Evolutionary conservation across 2,888 invertebrate genomes (phyloP), one percentile per base, ranked within the genome.

Genomic region (Apoda limacodes): DNA sequence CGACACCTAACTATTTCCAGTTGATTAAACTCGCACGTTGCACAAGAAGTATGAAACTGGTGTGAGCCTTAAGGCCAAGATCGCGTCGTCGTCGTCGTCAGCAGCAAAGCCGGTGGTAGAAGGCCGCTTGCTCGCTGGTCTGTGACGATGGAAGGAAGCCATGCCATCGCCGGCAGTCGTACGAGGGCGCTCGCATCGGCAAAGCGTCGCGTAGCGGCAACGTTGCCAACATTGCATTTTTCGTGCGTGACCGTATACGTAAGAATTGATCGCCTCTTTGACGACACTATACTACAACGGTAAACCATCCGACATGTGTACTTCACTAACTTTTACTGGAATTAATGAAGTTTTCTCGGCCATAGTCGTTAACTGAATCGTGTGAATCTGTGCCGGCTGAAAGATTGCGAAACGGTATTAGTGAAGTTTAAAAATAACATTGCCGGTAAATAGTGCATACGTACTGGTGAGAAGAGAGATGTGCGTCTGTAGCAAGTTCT

Each of bases 401-500:
- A 68, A 64, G 55, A 64, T 74, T 76, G 67, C 72, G 72, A 78
- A 78, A 76, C 75, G 67, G 47, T 74, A 69, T 66, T 66, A 74
- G 78, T 78, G 76, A 75, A 75, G 74, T 80, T 76, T 78, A 78
- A 72, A 76, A 78, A 78, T 78, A n/a, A 80, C 69, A 71, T 75
- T 75, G 68, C 69, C 74, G 66, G 55, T 17, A 17, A 17, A 5
- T 64, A 61, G 71, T 70, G 66, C 55, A 56, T 52, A n/a, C n/a
- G n/a, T n/a, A n/a, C n/a, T n/a, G n/a, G n/a, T 17, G 7, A 5
- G 17, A 5, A 47, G 46, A 66, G 53, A 71, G 63, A 80, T 80
- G 80, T 71, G 78, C 59, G 54, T 74, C 53, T 80, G 80, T 64
- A 78, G 74, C 63, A 75, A 78, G 56, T 76, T 78, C 60, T 75